Percentiles rank a stretch among this genome's conserved stretches.
phyloP scores from a whole-genome alignment of 2,797 vertebrate genomes.

The Botia almorhae region DNA sequence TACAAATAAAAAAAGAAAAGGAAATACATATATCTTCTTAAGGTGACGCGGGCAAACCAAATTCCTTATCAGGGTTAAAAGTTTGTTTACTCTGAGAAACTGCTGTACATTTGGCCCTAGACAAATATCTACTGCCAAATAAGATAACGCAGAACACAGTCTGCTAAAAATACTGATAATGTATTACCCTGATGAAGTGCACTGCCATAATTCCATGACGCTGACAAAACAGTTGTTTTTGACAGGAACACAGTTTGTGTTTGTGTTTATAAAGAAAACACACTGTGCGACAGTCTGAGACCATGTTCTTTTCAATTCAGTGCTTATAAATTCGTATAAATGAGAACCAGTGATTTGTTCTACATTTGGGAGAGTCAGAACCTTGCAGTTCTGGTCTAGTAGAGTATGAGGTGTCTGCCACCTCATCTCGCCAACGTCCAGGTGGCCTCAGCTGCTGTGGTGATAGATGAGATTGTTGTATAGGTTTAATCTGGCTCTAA shows the following conservation, averaged over 20 bases:
- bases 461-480: slow-evolving; percentile 23
- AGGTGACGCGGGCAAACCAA: background rate
- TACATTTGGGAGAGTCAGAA: background rate
- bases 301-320: background rate
- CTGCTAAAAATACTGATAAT: background rate
- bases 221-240: slow-evolving; percentile 3
- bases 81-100: background rate
- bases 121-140: background rate
- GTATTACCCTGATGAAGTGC: background rate
- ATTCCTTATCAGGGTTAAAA: background rate
- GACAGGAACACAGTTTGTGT: background rate
- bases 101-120: background rate
- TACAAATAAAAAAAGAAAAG: background rate
- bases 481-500: slow-evolving; percentile 38
- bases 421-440: slow-evolving; percentile 26
- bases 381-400: slow-evolving; percentile 8
- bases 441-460: slow-evolving; percentile 16
- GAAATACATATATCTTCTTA: background rate
- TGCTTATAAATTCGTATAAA: background rate
- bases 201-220: background rate
- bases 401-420: background rate
- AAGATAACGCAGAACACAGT: background rate
- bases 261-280: background rate
- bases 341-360: background rate
- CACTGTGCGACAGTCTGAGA: background rate